phyloP scores from a whole-genome alignment of 2,888 invertebrate genomes.

The Alloplasta piceator region DNA sequence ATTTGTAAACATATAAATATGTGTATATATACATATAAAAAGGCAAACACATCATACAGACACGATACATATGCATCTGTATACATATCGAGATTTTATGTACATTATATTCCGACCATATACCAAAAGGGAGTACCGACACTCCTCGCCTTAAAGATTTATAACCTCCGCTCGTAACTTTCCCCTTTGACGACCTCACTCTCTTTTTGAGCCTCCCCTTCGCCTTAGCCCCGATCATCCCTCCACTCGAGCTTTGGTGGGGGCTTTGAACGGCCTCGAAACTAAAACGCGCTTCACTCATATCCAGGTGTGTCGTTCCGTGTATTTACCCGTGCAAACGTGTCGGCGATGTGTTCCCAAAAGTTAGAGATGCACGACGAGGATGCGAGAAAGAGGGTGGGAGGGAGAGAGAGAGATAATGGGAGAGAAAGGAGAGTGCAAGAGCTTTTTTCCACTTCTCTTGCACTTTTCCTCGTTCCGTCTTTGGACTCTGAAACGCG shows the following conservation, averaged over 20 bases:
- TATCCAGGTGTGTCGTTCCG: not conserved
- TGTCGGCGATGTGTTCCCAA: constrained; percentile 17
- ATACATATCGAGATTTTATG: not conserved
- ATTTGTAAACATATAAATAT: not conserved
- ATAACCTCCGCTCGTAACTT: constrained; percentile 27
- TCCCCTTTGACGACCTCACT: constrained; percentile 3
- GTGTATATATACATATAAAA: not conserved
- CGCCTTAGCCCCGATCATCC: not conserved
- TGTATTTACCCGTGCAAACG: constrained; percentile 9
- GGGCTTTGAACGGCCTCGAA: constrained; percentile 51
- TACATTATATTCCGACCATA: not conserved
- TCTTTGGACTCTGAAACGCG: not conserved
- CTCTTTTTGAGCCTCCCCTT: constrained; percentile 8
- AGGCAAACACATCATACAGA: not conserved
- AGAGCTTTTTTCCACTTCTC: constrained; percentile 3
- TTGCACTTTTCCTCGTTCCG: not conserved
- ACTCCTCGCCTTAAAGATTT: constrained; percentile 14
- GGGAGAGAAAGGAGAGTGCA: constrained; percentile 4
- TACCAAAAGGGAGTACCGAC: constrained; percentile 31
- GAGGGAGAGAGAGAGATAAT: constrained; percentile 6
- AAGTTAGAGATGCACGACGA: constrained; percentile 42
- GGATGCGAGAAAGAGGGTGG: constrained; percentile 22
- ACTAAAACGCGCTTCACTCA: constrained; percentile 19
- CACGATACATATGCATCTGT: not conserved
- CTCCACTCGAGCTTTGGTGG: constrained; percentile 1